Evolutionary conservation across 2,113 vertebrate genomes (phyloP).

Genomic region (Vulpes ferrilata): DNA sequence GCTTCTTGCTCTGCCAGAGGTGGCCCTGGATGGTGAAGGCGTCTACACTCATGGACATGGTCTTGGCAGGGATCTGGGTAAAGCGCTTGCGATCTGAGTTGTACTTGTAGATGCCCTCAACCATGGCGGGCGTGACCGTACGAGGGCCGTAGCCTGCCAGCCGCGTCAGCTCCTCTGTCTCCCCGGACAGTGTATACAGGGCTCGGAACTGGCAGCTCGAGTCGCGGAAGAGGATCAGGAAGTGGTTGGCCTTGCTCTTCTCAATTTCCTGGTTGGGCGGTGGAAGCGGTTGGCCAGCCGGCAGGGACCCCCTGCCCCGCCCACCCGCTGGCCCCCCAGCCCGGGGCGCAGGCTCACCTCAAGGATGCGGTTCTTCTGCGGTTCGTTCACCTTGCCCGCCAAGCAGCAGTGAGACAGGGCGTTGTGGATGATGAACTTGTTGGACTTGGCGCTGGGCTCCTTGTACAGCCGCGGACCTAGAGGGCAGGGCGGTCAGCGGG

Average conservation of each 20-base stretch:
- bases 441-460: constrained; percentile 97
- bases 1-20: constrained; percentile 94
- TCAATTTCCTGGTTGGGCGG: constrained; percentile 91
- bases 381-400: constrained; percentile 96
- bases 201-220: constrained; percentile 95
- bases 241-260: constrained; percentile 94
- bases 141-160: constrained; percentile 93
- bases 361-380: constrained; percentile 95
- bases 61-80: constrained; percentile 95
- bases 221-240: constrained; percentile 96
- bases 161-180: constrained; percentile 92
- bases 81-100: constrained; percentile 97
- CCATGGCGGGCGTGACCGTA: constrained; percentile 89
- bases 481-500: not conserved
- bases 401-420: constrained; percentile 96
- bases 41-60: constrained; percentile 97
- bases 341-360: constrained; percentile 87
- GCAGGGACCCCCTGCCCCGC: rapidly evolving
- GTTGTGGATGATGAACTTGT: constrained; percentile 97
- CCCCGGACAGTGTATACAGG: constrained; percentile 93
- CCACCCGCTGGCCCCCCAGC: rapidly evolving
- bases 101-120: constrained; percentile 96
- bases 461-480: constrained; percentile 96
- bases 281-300: rapidly evolving
- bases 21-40: constrained; percentile 96